Evolutionary conservation across 2,888 invertebrate species (phyloP), one percentile per base, ranked within the genome.

Genomic region (Acanthacorydalis orientalis): DNA sequence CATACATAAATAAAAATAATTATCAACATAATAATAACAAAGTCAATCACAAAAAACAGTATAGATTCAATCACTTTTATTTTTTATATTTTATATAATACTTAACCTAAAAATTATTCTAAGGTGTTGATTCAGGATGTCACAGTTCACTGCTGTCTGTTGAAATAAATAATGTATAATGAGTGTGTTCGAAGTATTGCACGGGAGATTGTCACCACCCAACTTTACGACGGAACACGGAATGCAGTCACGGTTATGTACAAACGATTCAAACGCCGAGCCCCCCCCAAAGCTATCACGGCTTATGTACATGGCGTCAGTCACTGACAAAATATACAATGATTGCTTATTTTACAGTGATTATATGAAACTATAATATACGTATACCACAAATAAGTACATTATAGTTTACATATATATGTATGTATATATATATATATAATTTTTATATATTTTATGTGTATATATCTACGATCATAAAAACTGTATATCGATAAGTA

Each of bases 81-180:
- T 60, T 60, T 58, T 54, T 58, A 55, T 59, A 60, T 51, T 51
- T 61, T 59, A 59, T 60, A 62, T 61, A 61, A 61, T 61, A 56
- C 61, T 61, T 62, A 62, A 60, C 57, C 60, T 62, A 62, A 56
- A 57, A 58, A 60, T 46, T 46, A 46, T 60, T 15, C 46, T 46
- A 46, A 38, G 9, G 14, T 46, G 23, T 23, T 23, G 23, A n/a
- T 35, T 37, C 37, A 37, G 37, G 37, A 37, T 37, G 37, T 37
- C 37, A 37, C 37, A 37, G 37, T 37, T 37, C 37, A 37, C 37
- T 37, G 23, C 23, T 23, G 37, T 37, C 37, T 37, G 37, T 37
- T 14, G 37, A 37, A 37, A 37, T 37, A 37, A 37, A 37, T 37
- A 37, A 37, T 37, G 37, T 37, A 14, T 37, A 37, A 37, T 37